Evolutionary conservation across 2,797 vertebrate species (phyloP).

Genomic region (Vipera ursinii): DNA sequence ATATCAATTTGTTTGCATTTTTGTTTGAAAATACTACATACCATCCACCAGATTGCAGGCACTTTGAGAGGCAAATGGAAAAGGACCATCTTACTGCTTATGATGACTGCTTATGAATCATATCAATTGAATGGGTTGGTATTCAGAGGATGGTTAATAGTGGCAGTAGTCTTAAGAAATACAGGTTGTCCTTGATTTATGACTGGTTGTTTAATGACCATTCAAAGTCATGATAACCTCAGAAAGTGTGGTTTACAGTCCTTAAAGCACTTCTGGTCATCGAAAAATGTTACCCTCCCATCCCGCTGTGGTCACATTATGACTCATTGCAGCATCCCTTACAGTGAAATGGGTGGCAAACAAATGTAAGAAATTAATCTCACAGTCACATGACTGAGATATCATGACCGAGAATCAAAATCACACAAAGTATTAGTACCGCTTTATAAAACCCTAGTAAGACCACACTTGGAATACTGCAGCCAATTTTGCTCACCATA

Average conservation of each 20-base stretch:
- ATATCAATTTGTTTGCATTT: conserved; percentile 29
- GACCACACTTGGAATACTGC: too few relatives aligned
- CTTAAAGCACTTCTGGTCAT: background rate
- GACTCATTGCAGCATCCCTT: too few relatives aligned
- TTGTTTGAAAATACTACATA: conserved; percentile 2
- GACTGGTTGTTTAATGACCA: background rate
- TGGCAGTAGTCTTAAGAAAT: background rate
- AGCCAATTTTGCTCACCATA: too few relatives aligned
- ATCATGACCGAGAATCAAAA: too few relatives aligned
- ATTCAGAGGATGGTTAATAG: conserved; percentile 5
- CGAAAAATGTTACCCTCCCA: too few relatives aligned
- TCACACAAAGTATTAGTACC: too few relatives aligned
- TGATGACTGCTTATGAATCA: conserved; percentile 10
- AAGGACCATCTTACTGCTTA: conserved; percentile 15
- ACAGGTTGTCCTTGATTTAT: background rate
- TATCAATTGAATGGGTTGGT: conserved; percentile 4
- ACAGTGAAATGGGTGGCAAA: background rate
- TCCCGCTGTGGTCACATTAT: too few relatives aligned
- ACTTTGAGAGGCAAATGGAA: conserved; percentile 27
- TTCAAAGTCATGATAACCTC: background rate
- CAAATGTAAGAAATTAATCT: background rate
- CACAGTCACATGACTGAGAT: background rate
- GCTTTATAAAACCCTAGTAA: too few relatives aligned
- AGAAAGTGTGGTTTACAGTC: background rate
- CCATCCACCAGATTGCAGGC: background rate